Evolutionary conservation across 2,113 vertebrate genomes (phyloP).

Genomic region (Lanius ludovicianus): DNA sequence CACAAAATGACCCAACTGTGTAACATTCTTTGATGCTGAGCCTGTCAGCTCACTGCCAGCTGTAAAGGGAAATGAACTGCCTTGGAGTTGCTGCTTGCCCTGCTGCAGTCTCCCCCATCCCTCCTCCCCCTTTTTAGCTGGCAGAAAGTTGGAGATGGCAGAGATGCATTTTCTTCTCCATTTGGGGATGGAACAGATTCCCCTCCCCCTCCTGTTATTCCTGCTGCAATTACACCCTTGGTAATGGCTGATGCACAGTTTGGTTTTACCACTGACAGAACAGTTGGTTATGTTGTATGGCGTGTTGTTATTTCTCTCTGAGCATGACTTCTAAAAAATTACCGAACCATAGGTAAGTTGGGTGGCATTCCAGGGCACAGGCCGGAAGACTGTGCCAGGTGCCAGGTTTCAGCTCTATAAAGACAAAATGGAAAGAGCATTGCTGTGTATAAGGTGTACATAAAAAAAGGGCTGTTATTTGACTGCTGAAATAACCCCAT

Average conservation of each 20-base stretch:
- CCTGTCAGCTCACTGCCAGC: background rate
- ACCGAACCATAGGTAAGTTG: background rate
- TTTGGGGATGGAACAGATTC: background rate
- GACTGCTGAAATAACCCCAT: background rate
- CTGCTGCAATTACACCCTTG: background rate
- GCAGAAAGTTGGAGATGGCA: slow-evolving; percentile 13
- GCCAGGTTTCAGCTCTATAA: background rate
- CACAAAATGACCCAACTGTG: background rate
- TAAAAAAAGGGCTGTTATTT: background rate
- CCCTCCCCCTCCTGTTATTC: background rate
- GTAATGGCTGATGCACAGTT: background rate
- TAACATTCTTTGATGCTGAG: background rate
- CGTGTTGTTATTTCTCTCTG: background rate
- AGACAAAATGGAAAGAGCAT: background rate
- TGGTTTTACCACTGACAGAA: background rate
- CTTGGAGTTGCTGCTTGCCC: background rate
- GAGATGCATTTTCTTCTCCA: background rate
- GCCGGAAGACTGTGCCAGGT: background rate
- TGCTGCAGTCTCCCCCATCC: background rate
- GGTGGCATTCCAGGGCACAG: background rate
- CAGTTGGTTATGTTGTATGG: background rate
- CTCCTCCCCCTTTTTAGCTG: background rate
- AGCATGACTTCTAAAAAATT: background rate
- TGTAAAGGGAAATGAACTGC: background rate
- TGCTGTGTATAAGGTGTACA: background rate